Conservation (phyloP, 2,797 vertebrate species). For the Rhinella marina region DNA sequence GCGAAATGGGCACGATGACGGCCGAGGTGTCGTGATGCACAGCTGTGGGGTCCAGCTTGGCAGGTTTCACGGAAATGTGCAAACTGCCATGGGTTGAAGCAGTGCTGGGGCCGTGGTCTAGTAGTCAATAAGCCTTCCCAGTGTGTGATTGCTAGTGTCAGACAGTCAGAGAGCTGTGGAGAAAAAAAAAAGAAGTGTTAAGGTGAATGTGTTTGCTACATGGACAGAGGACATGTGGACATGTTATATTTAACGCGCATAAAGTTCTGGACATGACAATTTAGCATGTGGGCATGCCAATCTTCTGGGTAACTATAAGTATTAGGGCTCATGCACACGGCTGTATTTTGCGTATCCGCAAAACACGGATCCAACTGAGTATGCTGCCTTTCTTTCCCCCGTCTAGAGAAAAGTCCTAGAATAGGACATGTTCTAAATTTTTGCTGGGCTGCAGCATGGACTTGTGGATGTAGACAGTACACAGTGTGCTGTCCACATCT, state of each 20-base stretch:
- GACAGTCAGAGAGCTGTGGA: conserved; percentile 64
- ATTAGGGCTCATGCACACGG: too few species aligned
- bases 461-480: too few species aligned
- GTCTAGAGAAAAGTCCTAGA: too few species aligned
- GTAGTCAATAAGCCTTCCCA: conserved; percentile 54
- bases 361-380: too few species aligned
- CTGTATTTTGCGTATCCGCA: too few species aligned
- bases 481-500: too few species aligned
- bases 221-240: neutral
- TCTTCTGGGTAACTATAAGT: too few species aligned
- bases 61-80: conserved; percentile 84
- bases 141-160: conserved; percentile 16
- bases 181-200: neutral
- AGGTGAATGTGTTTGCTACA: neutral
- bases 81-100: conserved; percentile 84
- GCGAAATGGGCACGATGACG: conserved; percentile 72
- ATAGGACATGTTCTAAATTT: too few species aligned
- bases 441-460: too few species aligned
- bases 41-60: conserved; percentile 96
- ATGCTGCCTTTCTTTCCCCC: too few species aligned
- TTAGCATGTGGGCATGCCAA: too few species aligned
- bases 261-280: too few species aligned
- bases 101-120: conserved; percentile 68
- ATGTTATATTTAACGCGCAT: neutral
- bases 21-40: conserved; percentile 81